Conservation (phyloP, 2,888 invertebrate species). For the Himalopsyche anomala region DNA sequence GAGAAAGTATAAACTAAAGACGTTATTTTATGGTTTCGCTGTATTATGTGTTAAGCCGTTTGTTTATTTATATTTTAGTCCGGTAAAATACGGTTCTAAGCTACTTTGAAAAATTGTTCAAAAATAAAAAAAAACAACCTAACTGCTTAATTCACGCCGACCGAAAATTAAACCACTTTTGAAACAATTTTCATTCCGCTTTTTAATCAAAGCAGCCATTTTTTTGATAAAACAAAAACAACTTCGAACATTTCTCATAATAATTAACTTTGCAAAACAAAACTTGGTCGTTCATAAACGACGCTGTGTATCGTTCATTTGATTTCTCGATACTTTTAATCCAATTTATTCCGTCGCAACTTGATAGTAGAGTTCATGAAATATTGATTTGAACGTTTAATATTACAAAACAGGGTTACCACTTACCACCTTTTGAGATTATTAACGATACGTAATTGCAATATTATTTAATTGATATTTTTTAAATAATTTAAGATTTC, state of each 20-base stretch:
- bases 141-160: background rate
- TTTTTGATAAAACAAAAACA: constrained; percentile 28
- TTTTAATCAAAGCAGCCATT: constrained; percentile 22
- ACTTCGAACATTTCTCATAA: constrained; percentile 19
- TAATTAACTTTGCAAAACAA: constrained; percentile 18
- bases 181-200: constrained; percentile 18
- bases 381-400: background rate
- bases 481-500: too few species aligned
- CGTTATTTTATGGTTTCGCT: too few species aligned
- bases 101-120: background rate
- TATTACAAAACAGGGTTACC: background rate
- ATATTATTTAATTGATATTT: too few species aligned
- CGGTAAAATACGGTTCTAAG: background rate
- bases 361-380: background rate
- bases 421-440: too few species aligned
- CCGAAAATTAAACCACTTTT: constrained; percentile 29
- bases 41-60: too few species aligned
- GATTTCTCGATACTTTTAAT: constrained; percentile 11
- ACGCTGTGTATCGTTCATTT: constrained; percentile 10
- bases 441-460: too few species aligned
- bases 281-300: background rate
- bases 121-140: background rate
- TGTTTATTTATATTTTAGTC: background rate
- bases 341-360: constrained; percentile 12
- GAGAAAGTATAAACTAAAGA: too few species aligned